Evolutionary conservation across 2,888 invertebrate genomes (phyloP).

Genomic region (Sarcophaga rosellei): DNA sequence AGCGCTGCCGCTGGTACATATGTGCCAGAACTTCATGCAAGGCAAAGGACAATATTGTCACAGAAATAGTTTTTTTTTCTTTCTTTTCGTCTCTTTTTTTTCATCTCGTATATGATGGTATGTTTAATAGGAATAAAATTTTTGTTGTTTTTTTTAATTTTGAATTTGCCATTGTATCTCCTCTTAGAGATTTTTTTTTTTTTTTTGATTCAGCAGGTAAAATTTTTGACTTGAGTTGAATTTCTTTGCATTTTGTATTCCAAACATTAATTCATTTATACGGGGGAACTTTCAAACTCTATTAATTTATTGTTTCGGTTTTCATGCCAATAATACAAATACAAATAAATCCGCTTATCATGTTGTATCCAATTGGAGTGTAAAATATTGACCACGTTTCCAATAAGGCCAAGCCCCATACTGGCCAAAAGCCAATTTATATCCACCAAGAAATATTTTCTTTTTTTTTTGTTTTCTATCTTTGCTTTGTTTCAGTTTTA

Average conservation of each 20-base stretch:
- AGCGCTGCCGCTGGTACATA: background rate
- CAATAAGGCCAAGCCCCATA: conserved; percentile 44
- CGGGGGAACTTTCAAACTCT: conserved; percentile 20
- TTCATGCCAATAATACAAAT: background rate
- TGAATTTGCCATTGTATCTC: background rate
- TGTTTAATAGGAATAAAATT: background rate
- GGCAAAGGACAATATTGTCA: background rate
- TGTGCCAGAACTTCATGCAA: background rate
- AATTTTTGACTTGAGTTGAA: background rate
- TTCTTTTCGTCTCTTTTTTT: background rate
- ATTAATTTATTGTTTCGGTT: conserved; percentile 29
- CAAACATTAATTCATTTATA: conserved; percentile 5
- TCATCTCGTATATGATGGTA: background rate
- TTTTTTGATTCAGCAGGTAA: background rate
- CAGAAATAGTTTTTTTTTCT: background rate
- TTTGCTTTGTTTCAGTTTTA: conserved; percentile 5
- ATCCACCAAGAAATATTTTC: conserved; percentile 1
- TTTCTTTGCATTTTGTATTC: conserved; percentile 1
- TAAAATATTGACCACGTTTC: conserved; percentile 25
- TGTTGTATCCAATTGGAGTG: conserved; percentile 26
- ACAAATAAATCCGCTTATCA: conserved; percentile 42
- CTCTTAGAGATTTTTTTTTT: too few relatives aligned
- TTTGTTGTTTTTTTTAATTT: background rate
- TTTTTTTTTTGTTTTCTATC: background rate
- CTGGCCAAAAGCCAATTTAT: conserved; percentile 54